Base-by-base conservation (phyloP, 2,888 invertebrate species). In the Drosophila koepferae region DNA sequence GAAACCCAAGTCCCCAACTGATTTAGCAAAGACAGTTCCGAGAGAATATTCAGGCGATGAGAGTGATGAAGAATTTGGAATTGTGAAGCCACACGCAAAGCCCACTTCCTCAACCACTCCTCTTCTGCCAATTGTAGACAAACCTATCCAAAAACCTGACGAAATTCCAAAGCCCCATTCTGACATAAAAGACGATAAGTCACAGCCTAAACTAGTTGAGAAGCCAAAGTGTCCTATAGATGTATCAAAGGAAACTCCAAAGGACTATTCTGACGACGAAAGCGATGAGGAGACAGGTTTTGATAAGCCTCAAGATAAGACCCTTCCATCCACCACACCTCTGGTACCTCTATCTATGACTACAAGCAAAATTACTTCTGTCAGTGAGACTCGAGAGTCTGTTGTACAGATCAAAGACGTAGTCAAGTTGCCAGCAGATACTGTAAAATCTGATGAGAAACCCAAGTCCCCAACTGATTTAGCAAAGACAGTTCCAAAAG, bases 211-310 rank as follows among this genome's bases (percentile, higher is more conserved):
- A 44, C 7, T 48, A 48, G 23, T 14, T 28, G 46, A 48, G 6
- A 48, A 48, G 28, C 46, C 46, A 16, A 51, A 51, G 34, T 12
- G 12, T 18, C 51, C 51, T 3, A 1, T 51, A 14, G 51, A 51
- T 34, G n/a, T 34, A 51, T 51, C 51, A 1, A 51, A 51, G 51
- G 2, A 34, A 34, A 18, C 34, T 51, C 18, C 18, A 6, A 34
- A 51, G 51, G 51, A 34, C n/a, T 51, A 51, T 34, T 51, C 51
- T 34, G 51, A 51, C 9, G 34, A 51, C 9, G 51, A 51, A 23
- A 53, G 53, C 20, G 38, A 38, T 38, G 20, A 53, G 14, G 53
- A 38, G 23, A 38, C 36, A 14, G 38, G 38, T 2, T 38, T 38
- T 23, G 38, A 16, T 16, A 53, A 53, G 16, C 20, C 20, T 38